Base-by-base conservation (phyloP, 2,888 invertebrate genomes). In the Melanargia galathea region DNA sequence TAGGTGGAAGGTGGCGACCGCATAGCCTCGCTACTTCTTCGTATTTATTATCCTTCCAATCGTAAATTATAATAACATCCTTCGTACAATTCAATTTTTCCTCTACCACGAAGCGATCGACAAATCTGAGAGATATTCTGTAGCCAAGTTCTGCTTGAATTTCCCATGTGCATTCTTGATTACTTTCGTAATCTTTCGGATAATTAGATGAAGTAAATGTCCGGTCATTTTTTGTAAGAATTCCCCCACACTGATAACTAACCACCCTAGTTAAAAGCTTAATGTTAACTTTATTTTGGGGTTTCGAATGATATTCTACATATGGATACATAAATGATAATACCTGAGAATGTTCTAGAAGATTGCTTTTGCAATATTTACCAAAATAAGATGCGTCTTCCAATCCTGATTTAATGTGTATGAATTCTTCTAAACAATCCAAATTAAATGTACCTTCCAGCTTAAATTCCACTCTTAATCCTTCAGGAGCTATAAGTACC, bases 151-250 rank as follows among this genome's bases (percentile, higher is more conserved):
- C 86, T 0, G 93, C 91, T 38, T 85, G 81, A 60, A 97, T 93
- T 72, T 94, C 94, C 97, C 97, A 97, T 6, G 92, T 84, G 75
- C 97, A 97, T 83, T 97, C 97, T 52, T 93, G 89, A 79, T 96
- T 96, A 65, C 94, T 92, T n/a, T 92, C 92, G 81, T 97, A 97
- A 51, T 77, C 79, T 69, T 86, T 85, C 0, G 94, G 94, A 81
- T 92, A 95, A 71, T 93, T 93, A 35, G 94, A 94, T 0, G 94
- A 92, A 38, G 83, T 71, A 66, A 95, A 88, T 22, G 78, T 73
- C 52, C 84, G 87, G 18, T 79, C 77, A 51, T 75, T 80, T 22
- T 81, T 80, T 64, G 92, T 91, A 16, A 94, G 81, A 11, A 90
- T 80, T 11, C 96, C 96, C 0, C 96, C 96, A 78, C 96, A 96